Evolutionary conservation across 2,113 vertebrate species (phyloP).

Genomic region (Oostethus manadensis): DNA sequence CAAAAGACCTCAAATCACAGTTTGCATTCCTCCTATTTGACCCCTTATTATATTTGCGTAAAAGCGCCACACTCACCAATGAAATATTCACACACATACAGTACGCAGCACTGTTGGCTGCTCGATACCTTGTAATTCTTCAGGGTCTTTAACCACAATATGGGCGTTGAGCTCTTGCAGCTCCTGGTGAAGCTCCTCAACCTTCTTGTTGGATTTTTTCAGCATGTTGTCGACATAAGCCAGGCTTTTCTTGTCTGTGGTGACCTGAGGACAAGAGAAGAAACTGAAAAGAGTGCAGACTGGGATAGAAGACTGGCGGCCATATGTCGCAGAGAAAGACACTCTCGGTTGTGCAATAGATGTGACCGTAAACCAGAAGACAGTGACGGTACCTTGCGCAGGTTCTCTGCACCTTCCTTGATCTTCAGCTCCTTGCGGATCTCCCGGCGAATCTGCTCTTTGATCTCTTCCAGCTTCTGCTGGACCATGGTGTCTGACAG

Average conservation of each 20-base stretch:
- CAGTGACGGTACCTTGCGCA: slow-evolving; percentile 74
- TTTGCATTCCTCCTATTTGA: not conserved
- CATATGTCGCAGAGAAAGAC: not conserved
- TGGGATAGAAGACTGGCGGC: not conserved
- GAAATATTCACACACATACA: not conserved
- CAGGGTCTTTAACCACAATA: slow-evolving; percentile 93
- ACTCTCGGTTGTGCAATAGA: not conserved
- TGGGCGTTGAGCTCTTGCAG: slow-evolving; percentile 96
- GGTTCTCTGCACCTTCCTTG: slow-evolving; percentile 97
- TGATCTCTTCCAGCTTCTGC: slow-evolving; percentile 94
- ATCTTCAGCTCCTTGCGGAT: slow-evolving; percentile 99
- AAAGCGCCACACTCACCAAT: not conserved
- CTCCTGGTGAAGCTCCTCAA: slow-evolving; percentile 95
- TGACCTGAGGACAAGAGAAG: slow-evolving; percentile 74
- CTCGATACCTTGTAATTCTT: slow-evolving; percentile 89
- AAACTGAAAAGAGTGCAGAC: not conserved
- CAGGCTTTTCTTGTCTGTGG: slow-evolving; percentile 98
- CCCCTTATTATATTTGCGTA: not conserved
- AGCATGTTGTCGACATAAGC: slow-evolving; percentile 98
- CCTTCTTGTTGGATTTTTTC: slow-evolving; percentile 97
- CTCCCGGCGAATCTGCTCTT: slow-evolving; percentile 96
- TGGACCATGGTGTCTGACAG: slow-evolving; percentile 92
- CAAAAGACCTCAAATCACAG: no score
- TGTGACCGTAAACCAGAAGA: not conserved
- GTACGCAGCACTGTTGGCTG: not conserved